These are phyloP conservation scores for Siderastrea siderea DNA, from an alignment of 92 coral and sea anemone species.

Conservation along the genomic window DNA sequence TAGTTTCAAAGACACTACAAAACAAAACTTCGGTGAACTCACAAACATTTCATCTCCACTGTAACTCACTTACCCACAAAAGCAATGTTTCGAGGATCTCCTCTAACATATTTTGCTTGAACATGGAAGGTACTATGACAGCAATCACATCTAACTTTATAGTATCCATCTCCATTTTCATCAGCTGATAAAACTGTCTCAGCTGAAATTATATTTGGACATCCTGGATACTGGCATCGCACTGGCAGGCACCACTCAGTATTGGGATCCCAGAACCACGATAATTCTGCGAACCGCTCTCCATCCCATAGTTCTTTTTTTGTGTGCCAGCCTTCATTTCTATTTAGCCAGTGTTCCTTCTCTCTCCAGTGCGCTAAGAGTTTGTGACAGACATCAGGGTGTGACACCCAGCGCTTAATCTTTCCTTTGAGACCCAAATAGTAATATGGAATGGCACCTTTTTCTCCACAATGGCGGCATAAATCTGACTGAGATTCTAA, in stretches of 20 bases:
- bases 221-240: conserved; percentile 34
- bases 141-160: conserved; percentile 5
- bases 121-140: conserved; percentile 7
- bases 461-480: conserved; percentile 71
- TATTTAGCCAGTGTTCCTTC: conserved; percentile 75
- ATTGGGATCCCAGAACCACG: conserved; percentile 83
- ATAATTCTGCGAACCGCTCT: conserved; percentile 58
- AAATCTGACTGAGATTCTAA: conserved; percentile 39
- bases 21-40: neutral
- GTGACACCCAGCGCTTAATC: conserved; percentile 65
- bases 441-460: conserved; percentile 65
- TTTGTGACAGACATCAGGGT: conserved; percentile 71
- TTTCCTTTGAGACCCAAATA: conserved; percentile 74
- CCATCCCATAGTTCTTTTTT: conserved; percentile 43
- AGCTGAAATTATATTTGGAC: conserved; percentile 14
- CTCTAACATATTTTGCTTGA: conserved; percentile 4
- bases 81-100: conserved; percentile 23
- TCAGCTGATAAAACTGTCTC: conserved; percentile 25
- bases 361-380: conserved; percentile 76
- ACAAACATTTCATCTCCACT: neutral
- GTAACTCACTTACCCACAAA: conserved; percentile 23
- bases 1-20: no score
- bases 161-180: conserved; percentile 7
- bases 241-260: conserved; percentile 70
- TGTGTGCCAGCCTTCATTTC: conserved; percentile 45